Evolutionary conservation across 2,797 vertebrate genomes (phyloP), one percentile per base, ranked within the genome.

Genomic region (Malurus leucopterus): DNA sequence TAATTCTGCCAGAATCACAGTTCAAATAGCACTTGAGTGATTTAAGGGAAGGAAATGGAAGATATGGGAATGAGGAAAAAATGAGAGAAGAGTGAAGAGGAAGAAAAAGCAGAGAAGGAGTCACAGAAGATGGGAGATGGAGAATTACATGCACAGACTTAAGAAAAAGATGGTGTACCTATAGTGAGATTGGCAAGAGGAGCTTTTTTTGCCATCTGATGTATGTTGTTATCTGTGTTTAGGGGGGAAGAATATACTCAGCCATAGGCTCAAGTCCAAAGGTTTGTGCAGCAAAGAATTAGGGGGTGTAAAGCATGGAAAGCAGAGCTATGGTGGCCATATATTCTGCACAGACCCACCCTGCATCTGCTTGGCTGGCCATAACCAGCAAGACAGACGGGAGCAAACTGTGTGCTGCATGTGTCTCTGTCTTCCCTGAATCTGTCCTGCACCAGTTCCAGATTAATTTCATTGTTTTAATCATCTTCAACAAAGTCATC

Each of bases 401-500:
- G 44, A 73, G 57, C 15, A 72, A 72, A 32, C 34, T 44, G 29
- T 38, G 32, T 11, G 23, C 41, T 75, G 5, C 9, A 1, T 12
- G 53, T 1, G 1, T 55, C n/a, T 58, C 43, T 87, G 27, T 36
- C 67, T 72, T 65, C 40, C 23, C 38, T 32, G 34, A 74, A 46
- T 64, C 62, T 5, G 0, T 50, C 43, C 32, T 73, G 34, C 20
- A 27, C 62, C 81, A 72, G 53, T 59, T 29, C 32, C 29, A n/a
- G 41, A 62, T 92, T 79, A 82, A 89, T 82, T 51, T 82, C 19
- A 19, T 68, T 80, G 49, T 71, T 92, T 77, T 90, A 87, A 50
- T 90, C 41, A 65, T 87, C 76, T 62, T 88, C 68, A 75, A 4
- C 5, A 3, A 86, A 78, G 70, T 75, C 47, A 83, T 90, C 59